These are phyloP conservation scores for Phasianus colchicus DNA, from an alignment of 2,113 vertebrate species.

Conservation along the genomic window DNA sequence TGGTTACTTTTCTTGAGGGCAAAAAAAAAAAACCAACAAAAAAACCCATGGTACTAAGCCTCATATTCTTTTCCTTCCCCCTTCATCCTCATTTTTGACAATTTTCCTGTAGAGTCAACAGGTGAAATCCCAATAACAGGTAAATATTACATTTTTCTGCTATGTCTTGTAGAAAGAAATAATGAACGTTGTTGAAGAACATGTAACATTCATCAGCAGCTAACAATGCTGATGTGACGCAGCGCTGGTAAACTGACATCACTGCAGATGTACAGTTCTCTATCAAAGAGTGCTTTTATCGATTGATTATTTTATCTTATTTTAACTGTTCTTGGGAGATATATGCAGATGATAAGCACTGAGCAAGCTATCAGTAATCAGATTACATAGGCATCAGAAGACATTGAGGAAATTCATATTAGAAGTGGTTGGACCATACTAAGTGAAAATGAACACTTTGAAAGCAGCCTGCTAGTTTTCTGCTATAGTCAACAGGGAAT, in stretches of 20 bases:
- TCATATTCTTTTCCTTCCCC: background rate
- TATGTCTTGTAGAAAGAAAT: background rate
- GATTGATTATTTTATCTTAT: background rate
- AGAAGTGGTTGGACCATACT: background rate
- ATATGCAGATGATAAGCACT: background rate
- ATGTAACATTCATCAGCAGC: background rate
- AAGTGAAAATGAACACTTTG: background rate
- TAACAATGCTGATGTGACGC: background rate
- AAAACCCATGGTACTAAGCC: background rate
- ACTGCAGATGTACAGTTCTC: rapidly evolving
- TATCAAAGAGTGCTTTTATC: background rate
- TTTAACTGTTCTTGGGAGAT: background rate
- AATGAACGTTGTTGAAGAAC: background rate
- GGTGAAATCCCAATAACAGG: conserved; percentile 61
- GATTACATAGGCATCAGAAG: background rate
- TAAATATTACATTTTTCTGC: conserved; percentile 22
- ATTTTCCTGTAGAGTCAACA: conserved; percentile 50
- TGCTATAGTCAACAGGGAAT: conserved; percentile 26
- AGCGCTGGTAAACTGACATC: background rate
- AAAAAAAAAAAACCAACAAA: background rate
- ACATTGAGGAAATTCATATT: background rate
- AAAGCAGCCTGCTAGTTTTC: background rate
- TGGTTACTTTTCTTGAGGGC: background rate
- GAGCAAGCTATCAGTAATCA: background rate
- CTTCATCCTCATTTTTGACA: background rate